Evolutionary conservation across 2,888 invertebrate species (phyloP).

Genomic region (Chalcis sispes): DNA sequence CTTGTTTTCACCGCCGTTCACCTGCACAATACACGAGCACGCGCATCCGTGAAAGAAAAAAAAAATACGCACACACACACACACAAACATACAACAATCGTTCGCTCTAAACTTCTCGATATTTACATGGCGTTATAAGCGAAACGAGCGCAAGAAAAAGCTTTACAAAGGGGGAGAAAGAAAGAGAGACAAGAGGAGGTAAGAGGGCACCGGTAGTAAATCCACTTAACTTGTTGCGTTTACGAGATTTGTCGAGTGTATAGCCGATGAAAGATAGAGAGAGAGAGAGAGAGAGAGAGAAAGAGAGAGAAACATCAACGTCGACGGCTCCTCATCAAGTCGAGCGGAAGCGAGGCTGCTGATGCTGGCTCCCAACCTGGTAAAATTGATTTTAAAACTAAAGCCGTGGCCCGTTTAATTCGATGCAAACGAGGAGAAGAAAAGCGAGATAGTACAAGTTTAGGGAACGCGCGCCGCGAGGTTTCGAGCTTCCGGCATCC

Average conservation of each 20-base stretch:
- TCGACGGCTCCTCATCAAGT: neutral
- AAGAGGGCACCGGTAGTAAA: too few relatives aligned
- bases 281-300: neutral
- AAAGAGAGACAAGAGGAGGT: too few relatives aligned
- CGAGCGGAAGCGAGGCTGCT: slow-evolving; percentile 4
- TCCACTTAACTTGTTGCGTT: slow-evolving; percentile 53
- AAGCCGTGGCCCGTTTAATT: slow-evolving; percentile 43
- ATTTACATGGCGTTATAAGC: too few relatives aligned
- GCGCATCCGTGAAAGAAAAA: neutral
- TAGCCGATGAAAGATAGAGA: neutral
- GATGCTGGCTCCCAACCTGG: neutral
- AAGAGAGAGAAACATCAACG: neutral
- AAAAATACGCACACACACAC: too few relatives aligned
- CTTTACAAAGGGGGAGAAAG: too few relatives aligned
- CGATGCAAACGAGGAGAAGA: slow-evolving; percentile 49
- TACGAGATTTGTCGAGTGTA: slow-evolving; percentile 10
- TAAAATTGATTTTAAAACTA: slow-evolving; percentile 55
- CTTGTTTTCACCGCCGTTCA: neutral
- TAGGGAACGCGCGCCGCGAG: slow-evolving; percentile 6
- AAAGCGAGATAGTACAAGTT: slow-evolving; percentile 18
- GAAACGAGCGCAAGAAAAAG: too few relatives aligned
- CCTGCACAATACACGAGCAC: neutral
- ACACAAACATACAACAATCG: too few relatives aligned
- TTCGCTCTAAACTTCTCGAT: too few relatives aligned
- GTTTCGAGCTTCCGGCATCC: neutral